Conservation (phyloP, 2,113 vertebrate genomes). For the Trematocara marginatum region DNA sequence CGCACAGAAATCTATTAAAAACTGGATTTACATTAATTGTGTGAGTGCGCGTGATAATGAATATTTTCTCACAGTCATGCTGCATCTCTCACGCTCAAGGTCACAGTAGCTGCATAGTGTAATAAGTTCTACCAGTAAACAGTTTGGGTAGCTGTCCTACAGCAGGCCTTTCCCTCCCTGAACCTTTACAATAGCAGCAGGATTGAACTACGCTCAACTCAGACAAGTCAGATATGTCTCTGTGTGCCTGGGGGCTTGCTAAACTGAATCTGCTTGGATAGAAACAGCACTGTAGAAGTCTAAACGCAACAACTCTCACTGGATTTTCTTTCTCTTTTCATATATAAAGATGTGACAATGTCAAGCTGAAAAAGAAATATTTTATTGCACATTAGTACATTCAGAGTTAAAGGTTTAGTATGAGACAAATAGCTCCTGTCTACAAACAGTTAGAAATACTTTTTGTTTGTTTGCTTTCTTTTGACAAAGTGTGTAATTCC, state of each 20-base stretch:
- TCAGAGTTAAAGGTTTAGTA: neutral
- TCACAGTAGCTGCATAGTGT: neutral
- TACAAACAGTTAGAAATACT: neutral
- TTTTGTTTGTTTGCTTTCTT: neutral
- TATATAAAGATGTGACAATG: neutral
- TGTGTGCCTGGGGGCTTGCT: slow-evolving; percentile 32
- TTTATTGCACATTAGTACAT: neutral
- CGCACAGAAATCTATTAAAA: neutral
- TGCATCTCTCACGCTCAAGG: neutral
- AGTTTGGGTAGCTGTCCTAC: slow-evolving; percentile 9
- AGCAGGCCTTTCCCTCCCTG: slow-evolving; percentile 23
- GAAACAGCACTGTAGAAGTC: slow-evolving; percentile 19
- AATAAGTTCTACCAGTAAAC: slow-evolving; percentile 4
- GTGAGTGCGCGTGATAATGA: neutral
- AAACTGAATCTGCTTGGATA: slow-evolving; percentile 5
- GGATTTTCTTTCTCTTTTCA: neutral
- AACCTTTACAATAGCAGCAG: slow-evolving; percentile 38
- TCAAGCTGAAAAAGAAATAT: neutral
- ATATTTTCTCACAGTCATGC: neutral
- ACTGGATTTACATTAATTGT: neutral
- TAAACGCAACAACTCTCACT: slow-evolving; percentile 5
- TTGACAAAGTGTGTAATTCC: neutral
- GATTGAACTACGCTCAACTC: slow-evolving; percentile 43
- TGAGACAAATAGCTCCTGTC: neutral
- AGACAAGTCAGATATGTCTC: slow-evolving; percentile 27